Conservation (phyloP, 2,113 vertebrate species). For the Prunella fulvescens region DNA sequence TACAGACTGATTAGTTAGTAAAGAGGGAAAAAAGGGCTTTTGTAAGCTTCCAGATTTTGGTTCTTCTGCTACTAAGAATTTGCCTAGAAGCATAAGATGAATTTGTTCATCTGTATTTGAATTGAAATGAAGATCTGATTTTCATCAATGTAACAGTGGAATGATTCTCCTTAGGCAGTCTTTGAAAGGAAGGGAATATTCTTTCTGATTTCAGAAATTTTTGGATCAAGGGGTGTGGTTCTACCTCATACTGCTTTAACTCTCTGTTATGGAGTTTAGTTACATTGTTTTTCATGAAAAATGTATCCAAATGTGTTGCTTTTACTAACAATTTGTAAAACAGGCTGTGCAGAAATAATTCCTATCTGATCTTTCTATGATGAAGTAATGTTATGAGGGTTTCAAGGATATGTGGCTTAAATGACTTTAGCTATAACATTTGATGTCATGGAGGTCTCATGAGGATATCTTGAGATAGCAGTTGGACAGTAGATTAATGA, state of each 20-base stretch:
- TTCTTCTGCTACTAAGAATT: not conserved
- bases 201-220: not conserved
- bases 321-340: not conserved
- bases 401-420: not conserved
- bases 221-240: not conserved
- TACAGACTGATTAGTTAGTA: not conserved
- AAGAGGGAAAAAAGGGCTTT: not conserved
- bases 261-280: not conserved
- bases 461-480: not conserved
- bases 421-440: not conserved
- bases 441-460: not conserved
- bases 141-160: constrained; percentile 23
- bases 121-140: constrained; percentile 53
- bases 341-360: not conserved
- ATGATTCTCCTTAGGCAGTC: constrained; percentile 20
- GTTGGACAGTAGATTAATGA: not conserved
- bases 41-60: constrained; percentile 18
- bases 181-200: not conserved
- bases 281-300: not conserved
- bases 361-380: not conserved
- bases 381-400: not conserved
- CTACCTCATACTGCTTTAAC: not conserved
- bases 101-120: constrained; percentile 36
- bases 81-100: constrained; percentile 12
- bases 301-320: not conserved